phyloP scores from a whole-genome alignment of 2,888 invertebrate genomes.

The Petrophora chlorosata region DNA sequence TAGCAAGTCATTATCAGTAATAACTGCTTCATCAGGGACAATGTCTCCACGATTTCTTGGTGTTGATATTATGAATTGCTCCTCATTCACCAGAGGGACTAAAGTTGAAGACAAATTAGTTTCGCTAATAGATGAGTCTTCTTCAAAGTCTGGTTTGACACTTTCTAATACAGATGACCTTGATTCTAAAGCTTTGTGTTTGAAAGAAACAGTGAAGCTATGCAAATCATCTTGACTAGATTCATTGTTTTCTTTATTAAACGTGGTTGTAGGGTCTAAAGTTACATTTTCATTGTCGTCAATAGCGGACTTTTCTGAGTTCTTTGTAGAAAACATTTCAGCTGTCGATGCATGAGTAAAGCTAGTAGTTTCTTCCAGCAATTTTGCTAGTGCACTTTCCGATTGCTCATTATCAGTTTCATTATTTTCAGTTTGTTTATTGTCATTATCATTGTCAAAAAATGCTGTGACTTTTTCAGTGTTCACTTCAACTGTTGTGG shows the following conservation, averaged over 20 bases:
- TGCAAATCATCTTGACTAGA: slow-evolving; percentile 40
- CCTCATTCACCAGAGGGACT: background rate
- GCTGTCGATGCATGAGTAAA: slow-evolving; percentile 51
- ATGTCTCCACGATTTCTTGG: slow-evolving; percentile 11
- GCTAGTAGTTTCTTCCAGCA: slow-evolving; percentile 22
- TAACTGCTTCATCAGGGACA: background rate
- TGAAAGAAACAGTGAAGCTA: slow-evolving; percentile 37
- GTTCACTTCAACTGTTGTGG: too few relatives aligned
- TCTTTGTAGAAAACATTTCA: slow-evolving; percentile 45
- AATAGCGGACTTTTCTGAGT: slow-evolving; percentile 37
- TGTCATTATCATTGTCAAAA: background rate
- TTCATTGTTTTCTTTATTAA: slow-evolving; percentile 28
- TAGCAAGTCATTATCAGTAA: background rate
- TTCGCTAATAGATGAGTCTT: background rate
- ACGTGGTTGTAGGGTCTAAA: slow-evolving; percentile 36
- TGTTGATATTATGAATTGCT: background rate
- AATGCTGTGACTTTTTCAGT: background rate
- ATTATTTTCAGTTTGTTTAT: background rate
- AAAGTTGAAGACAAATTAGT: background rate
- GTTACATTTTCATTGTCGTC: slow-evolving; percentile 44
- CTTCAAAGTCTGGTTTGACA: slow-evolving; percentile 23
- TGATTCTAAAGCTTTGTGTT: slow-evolving; percentile 45
- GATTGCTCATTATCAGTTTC: slow-evolving; percentile 1
- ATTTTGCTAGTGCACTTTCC: background rate
- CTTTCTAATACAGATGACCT: slow-evolving; percentile 46